These are phyloP conservation scores for Meta bourneti DNA, from an alignment of 2,888 invertebrate genomes.

Conservation along the genomic window DNA sequence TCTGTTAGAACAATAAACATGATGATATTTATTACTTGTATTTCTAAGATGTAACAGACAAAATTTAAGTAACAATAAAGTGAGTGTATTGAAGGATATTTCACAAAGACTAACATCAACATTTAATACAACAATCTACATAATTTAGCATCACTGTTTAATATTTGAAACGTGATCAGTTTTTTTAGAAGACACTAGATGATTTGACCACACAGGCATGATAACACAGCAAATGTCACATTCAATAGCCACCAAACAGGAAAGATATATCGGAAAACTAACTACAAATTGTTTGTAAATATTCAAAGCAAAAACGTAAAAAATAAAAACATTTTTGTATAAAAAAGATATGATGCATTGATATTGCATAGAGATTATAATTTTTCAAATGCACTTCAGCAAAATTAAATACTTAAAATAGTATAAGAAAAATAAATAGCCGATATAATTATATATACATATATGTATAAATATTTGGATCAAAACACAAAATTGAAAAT, in stretches of 20 bases:
- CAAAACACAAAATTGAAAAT: conserved; percentile 48
- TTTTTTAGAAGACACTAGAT: conserved; percentile 42
- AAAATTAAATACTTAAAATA: conserved; percentile 38
- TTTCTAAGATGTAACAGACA: conserved; percentile 54
- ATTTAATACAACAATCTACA: conserved; percentile 68
- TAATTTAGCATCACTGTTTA: conserved; percentile 41
- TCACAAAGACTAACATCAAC: conserved; percentile 72
- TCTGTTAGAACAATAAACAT: conserved; percentile 21
- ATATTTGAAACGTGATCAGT: conserved; percentile 9
- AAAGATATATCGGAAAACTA: neutral
- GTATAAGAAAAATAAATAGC: conserved; percentile 45
- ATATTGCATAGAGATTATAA: conserved; percentile 50
- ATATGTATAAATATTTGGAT: conserved; percentile 21
- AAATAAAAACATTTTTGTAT: conserved; percentile 32
- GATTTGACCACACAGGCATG: conserved; percentile 31
- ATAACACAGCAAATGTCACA: conserved; percentile 29
- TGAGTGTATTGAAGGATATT: conserved; percentile 51
- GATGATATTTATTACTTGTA: neutral
- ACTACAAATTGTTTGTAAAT: conserved; percentile 6
- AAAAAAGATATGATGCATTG: conserved; percentile 62
- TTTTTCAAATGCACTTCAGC: conserved; percentile 32
- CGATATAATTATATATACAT: conserved; percentile 31
- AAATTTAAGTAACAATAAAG: conserved; percentile 46
- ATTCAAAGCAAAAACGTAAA: conserved; percentile 29
- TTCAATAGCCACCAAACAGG: conserved; percentile 34